Base-by-base conservation (phyloP, 2,888 invertebrate species). In the Meteorus cinctellus region DNA sequence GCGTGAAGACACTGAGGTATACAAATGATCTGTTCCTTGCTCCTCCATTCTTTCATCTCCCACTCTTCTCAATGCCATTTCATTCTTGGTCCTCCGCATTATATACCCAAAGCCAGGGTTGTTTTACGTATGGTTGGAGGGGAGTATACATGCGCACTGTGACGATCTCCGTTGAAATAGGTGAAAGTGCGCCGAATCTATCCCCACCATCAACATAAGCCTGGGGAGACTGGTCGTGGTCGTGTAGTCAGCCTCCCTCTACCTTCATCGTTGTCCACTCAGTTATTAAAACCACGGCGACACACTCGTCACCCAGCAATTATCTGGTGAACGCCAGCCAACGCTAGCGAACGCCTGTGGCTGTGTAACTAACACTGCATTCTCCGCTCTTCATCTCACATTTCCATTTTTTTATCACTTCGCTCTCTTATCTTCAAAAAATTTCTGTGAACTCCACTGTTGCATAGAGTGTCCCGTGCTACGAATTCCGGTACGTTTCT, bases 281-380 rank as follows among this genome's bases (percentile, higher is more conserved):
- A 81, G 86, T 88, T 87, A 89, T 89, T 89, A 88, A 88, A 88
- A 87, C 86, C 84, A 83, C 86, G 83, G 86, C 87, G 88, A 88
- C 89, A 87, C 85, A 85, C 85, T 83, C 83, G 80, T 82, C 84
- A 88, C 87, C 88, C 85, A 83, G 88, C 86, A 88, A 89, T 89
- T 89, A 89, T 88, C 86, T 83, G 85, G 82, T 85, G 84, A 86
- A 84, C 88, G 88, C 84, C 85, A 85, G 82, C 86, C 84, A 86
- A 84, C 88, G 88, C 84, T 84, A 85, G 82, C 86, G 85, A 86
- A 84, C 88, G 88, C 84, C 85, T 81, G 82, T 83, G 84, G 86
- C 83, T 80, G 80, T 81, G 79, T 83, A 83, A 76, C 76, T 60
- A 76, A 72, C 71, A 75, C 78, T 14, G 36, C 31, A 66, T 27